A percentile compares a stretch with the other conserved stretches of the same genome.
phyloP scores from a whole-genome alignment of 2,797 vertebrate species.

The Ceryle rudis region DNA sequence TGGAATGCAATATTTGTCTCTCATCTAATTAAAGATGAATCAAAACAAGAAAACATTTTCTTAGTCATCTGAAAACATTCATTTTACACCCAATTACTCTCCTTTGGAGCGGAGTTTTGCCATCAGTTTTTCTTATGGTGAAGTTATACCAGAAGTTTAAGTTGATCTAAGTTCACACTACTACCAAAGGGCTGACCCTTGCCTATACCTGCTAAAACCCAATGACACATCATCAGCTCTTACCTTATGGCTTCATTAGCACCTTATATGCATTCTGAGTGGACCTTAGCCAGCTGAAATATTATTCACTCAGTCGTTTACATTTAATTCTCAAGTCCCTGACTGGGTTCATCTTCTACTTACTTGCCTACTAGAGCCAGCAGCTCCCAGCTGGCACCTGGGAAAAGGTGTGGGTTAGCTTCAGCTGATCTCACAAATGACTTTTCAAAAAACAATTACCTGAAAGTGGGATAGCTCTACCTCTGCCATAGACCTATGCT shows the following conservation, averaged over 20 bases:
- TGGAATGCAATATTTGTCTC: background rate
- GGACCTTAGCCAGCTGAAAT: background rate
- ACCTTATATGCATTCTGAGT: background rate
- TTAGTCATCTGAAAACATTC: background rate
- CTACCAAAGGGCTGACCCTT: background rate
- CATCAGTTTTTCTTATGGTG: background rate
- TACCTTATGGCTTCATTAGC: background rate
- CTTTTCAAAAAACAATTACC: background rate
- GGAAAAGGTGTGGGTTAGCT: background rate
- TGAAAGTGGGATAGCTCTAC: background rate
- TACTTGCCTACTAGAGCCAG: background rate
- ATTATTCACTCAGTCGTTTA: background rate
- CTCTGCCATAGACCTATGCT: background rate
- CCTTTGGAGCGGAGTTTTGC: background rate
- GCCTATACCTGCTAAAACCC: background rate
- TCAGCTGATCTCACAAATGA: background rate
- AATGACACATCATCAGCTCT: background rate
- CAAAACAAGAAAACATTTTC: background rate
- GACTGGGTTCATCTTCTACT: background rate
- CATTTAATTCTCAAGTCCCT: background rate
- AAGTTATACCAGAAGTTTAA: background rate
- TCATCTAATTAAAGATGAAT: conserved; percentile 13
- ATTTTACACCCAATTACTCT: background rate
- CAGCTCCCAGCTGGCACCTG: background rate
- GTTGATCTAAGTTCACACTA: background rate